Conservation (phyloP, 2,113 vertebrate genomes). For the Mobula hypostoma region DNA sequence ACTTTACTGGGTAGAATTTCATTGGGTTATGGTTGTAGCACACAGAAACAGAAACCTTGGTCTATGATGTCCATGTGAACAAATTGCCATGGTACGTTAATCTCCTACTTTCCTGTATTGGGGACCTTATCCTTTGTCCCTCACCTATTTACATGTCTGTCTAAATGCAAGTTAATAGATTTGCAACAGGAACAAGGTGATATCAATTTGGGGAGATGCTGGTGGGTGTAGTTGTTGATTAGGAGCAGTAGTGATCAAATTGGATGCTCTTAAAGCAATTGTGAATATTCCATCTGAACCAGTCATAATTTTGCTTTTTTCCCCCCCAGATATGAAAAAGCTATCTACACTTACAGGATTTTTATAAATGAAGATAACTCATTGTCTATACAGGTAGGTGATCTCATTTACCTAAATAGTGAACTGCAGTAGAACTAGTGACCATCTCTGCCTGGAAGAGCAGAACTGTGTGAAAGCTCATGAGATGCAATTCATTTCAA, state of each 20-base stretch:
- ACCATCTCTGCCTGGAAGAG: background rate
- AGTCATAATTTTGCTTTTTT: conserved; percentile 37
- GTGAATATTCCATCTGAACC: background rate
- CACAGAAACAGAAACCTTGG: too few species aligned
- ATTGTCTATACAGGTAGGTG: conserved; percentile 86
- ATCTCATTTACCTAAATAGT: background rate
- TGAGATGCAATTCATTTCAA: background rate
- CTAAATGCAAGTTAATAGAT: too few species aligned
- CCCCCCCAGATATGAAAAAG: conserved; percentile 78
- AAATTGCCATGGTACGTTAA: too few species aligned
- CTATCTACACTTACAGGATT: conserved; percentile 93
- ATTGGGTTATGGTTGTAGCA: too few species aligned
- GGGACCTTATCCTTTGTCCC: too few species aligned
- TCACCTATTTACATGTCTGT: too few species aligned
- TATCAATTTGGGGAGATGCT: background rate
- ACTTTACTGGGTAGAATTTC: background rate
- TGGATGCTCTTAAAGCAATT: background rate
- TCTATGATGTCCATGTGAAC: too few species aligned
- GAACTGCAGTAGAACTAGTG: background rate
- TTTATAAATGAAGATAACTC: conserved; percentile 83
- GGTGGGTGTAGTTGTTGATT: too few species aligned
- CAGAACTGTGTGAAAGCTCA: background rate
- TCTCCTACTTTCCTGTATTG: too few species aligned
- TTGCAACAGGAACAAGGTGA: background rate
- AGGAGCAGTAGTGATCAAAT: background rate